A percentile compares a stretch with the other conserved stretches of the same genome.
phyloP scores from a whole-genome alignment of 2,113 vertebrate genomes.

The Cottus gobio region DNA sequence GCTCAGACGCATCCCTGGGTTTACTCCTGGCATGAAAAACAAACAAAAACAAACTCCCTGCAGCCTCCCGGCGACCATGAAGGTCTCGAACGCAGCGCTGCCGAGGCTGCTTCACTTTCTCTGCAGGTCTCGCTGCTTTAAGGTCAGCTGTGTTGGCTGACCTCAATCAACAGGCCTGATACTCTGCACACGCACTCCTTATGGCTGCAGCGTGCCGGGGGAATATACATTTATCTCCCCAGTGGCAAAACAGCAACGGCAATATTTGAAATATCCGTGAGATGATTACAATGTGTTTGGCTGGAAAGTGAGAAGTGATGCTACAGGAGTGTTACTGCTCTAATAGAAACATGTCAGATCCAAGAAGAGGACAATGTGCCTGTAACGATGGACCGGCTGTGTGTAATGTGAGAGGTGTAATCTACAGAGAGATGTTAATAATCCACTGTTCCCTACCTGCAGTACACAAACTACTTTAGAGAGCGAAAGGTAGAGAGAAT shows the following conservation, averaged over 20 bases:
- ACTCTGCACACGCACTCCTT: slow-evolving; percentile 2
- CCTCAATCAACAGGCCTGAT: slow-evolving; percentile 31
- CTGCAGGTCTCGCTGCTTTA: slow-evolving; percentile 40
- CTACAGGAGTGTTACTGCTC: slow-evolving; percentile 1
- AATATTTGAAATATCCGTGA: slow-evolving; percentile 6
- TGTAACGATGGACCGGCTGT: neutral
- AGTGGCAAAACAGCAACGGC: neutral
- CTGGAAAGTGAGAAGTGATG: neutral
- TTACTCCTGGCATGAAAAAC: slow-evolving; percentile 44
- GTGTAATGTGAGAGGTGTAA: neutral
- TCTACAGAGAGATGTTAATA: neutral
- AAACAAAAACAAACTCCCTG: slow-evolving; percentile 40
- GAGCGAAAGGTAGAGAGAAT: neutral
- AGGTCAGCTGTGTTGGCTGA: slow-evolving; percentile 43
- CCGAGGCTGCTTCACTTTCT: slow-evolving; percentile 42
- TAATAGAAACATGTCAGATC: neutral
- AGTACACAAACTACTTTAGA: too few species aligned
- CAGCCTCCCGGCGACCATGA: slow-evolving; percentile 19
- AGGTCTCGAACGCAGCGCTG: neutral
- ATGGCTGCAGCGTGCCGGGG: neutral
- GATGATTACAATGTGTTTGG: neutral
- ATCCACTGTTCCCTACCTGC: neutral
- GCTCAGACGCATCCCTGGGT: slow-evolving; percentile 28
- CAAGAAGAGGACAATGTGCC: neutral
- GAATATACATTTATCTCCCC: neutral